Evolutionary conservation across 2,797 vertebrate genomes (phyloP), one percentile per base, ranked within the genome.

Genomic region (Myotis pilosus): DNA sequence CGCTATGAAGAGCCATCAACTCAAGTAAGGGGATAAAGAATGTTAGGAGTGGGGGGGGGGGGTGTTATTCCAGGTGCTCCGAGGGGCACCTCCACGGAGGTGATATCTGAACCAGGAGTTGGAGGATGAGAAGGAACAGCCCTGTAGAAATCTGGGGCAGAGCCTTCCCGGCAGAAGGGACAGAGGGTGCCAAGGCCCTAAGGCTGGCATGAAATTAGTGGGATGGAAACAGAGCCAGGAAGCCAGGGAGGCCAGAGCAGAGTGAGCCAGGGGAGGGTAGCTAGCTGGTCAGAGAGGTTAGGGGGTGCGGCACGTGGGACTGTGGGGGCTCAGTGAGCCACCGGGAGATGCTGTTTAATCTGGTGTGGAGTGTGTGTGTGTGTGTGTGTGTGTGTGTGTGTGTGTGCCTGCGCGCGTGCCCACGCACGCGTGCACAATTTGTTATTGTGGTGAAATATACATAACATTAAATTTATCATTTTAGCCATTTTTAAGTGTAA

Each of bases 381-480:
- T 22, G 49, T 47, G 38, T 12, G 22, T 69, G 36, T 22, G 49
- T 38, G 38, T 12, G 33, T 19, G 15, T 19, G 44, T 12, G 49
- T 30, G 36, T 8, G 22, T 69, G n/a, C 9, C 3, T 0, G 23
- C 3, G 10, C 23, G 4, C 16, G 13, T 8, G 13, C 8, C 3
- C 0, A 23, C 3, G 10, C 23, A 2, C 16, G 16, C 8, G 13
- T 6, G 38, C 25, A 57, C 25, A 57, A 47, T 64, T 49, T 62
- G 76, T 87, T 78, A n/a, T 72, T 62, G n/a, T 68, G 78, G 25
- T 23, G 75, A 95, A 93, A 82, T 69, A 69, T 8, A 71, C 71
- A 6, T 64, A 49, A 83, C 22, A 38, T 64, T 8, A 60, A 60
- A 92, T 17, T 38, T n/a, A 49, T n/a, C 55, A 23, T 64, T 89